Base-by-base conservation (phyloP, 1,140 invertebrate genomes). In the Piezodorus guildinii region DNA sequence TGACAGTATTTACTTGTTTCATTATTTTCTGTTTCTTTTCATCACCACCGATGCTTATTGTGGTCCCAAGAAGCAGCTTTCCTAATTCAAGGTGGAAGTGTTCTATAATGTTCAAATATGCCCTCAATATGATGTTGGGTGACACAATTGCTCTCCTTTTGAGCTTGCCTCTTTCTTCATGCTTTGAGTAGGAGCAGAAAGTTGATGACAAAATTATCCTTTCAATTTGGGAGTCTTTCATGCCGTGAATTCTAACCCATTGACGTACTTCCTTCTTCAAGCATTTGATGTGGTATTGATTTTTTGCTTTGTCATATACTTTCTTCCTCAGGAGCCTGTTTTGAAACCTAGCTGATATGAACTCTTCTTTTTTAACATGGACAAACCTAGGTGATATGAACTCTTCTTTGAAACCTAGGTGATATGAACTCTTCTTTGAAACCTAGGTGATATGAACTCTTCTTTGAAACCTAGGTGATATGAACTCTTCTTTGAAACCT, bases 1-100 rank as follows among this genome's bases (percentile, higher is more conserved):
- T 6, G 19, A 16, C n/a, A 3, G 30, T 19, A 9, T 3, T 30
- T 30, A 30, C 3, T 9, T 61, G n/a, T 6, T 61, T 45, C 15
- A 61, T 15, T n/a, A 61, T 61, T 39, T 61, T 61, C 34, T 14
- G 19, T 44, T 61, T 61, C 21, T 43, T 61, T 21, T 44, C 59
- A 10, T 44, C 19, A 14, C 39, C 56, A 34, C 56, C 56, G 23
- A 59, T 59, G 15, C 21, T 30, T n/a, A 19, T 59, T 16, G 19
- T 27, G 1, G 56, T 46, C 10, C 45, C 45, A 5, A 12, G 45
- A 3, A 46, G 10, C 15, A 3, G n/a, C 12, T 52, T 12, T 5
- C n/a, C 2, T 19, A 17, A 4, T 19, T 52, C 51, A 4, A 52
- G 21, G 19, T 19, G 51, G 21, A 23, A 52, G 21, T 3, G 21